Base-by-base conservation (phyloP, 1,140 invertebrate genomes). In the Yoshiicerus persimilis region DNA sequence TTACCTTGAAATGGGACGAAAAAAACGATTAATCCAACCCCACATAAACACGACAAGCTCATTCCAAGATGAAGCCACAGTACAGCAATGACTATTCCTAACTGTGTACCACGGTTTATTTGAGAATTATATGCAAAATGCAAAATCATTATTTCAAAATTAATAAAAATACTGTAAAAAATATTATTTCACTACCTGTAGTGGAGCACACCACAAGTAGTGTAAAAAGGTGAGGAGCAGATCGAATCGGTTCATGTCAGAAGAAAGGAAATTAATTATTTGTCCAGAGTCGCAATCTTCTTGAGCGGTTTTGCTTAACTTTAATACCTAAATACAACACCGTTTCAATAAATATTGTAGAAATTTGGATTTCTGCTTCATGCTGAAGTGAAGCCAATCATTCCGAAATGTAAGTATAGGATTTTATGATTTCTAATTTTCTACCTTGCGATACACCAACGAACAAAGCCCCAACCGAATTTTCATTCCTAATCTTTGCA, bases 1-100 rank as follows among this genome's bases (percentile, higher is more conserved):
- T n/a, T 93, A 95, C 96, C 94, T 94, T 98, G 96, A 62, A 98
- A 92, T 0, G 97, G 97, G 86, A 98, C 95, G 85, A 97, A 96
- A 0, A 97, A 90, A 36, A 98, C 91, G 90, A 98, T 94, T 27
- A 96, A 94, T 0, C 91, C 91, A 77, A 94, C 92, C 4, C 94
- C 94, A 62, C 93, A 93, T 13, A 94, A 87, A 64, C 92, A 92
- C 3, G 93, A 91, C 41, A 92, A 92, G 20, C 34, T 34, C 16
- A 80, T 80, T 36, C 93, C 93, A 10, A 94, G 91, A 85, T 93
- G 91, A 2, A 90, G 41, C 93, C 93, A 94, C 11, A 94, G 90
- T 25, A 94, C 93, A 16, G 87, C 89, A 30, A 94, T 86, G 16
- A 91, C 89, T 32, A 91, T 92, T 23, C 93, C 91, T 10, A 92